Evolutionary conservation across 2,113 vertebrate species (phyloP).

Genomic region (Terrapene triunguis): DNA sequence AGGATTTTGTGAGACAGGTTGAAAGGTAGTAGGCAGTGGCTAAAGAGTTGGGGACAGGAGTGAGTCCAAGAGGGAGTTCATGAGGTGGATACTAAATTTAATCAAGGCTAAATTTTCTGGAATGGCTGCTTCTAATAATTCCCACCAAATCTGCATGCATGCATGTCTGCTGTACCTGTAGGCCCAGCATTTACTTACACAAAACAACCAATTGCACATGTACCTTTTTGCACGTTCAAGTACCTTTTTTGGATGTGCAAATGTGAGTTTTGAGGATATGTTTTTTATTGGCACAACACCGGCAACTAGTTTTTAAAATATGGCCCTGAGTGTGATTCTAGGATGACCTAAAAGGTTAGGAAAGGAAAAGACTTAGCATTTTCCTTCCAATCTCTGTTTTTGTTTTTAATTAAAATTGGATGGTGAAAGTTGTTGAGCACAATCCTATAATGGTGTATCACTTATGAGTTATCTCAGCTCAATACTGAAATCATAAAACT

Average conservation of each 20-base stretch:
- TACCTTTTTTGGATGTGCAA: not conserved
- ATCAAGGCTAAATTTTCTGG: not conserved
- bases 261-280: not conserved
- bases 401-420: not conserved
- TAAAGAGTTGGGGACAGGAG: not conserved
- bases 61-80: not conserved
- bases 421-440: not conserved
- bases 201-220: not conserved
- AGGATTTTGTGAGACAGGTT: not conserved
- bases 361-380: not conserved
- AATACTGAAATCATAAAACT: not conserved
- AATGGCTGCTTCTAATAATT: not conserved
- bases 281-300: not conserved
- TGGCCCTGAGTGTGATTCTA: not conserved
- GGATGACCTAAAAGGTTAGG: not conserved
- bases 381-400: not conserved
- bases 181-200: not conserved
- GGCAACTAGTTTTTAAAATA: not conserved
- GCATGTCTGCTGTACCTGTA: not conserved
- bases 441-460: not conserved
- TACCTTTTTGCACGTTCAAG: not conserved
- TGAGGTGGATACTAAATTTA: not conserved
- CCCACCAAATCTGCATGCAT: not conserved
- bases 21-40: not conserved
- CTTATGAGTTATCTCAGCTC: not conserved